These are phyloP conservation scores for Cantharis lateralis DNA, from an alignment of 2,888 invertebrate species.

Conservation along the genomic window DNA sequence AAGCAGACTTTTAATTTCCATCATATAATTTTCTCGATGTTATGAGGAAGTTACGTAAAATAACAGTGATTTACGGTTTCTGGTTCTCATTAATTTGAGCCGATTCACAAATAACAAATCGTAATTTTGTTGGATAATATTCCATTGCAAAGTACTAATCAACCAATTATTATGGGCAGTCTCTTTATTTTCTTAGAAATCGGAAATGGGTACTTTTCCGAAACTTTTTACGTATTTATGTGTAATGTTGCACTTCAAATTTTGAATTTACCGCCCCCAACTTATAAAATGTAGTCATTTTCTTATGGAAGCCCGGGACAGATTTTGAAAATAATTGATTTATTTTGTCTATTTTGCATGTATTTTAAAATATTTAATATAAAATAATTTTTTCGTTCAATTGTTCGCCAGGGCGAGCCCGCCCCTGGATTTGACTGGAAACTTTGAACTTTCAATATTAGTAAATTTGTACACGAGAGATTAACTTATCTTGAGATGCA, in stretches of 20 bases:
- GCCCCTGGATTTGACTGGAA: no score
- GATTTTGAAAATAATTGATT: no score
- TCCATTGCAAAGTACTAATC: neutral
- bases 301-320: no score
- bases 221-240: no score
- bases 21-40: neutral
- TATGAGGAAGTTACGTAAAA: neutral
- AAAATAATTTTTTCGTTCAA: no score
- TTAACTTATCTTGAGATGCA: neutral
- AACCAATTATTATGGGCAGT: neutral
- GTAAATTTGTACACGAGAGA: neutral
- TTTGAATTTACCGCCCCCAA: no score
- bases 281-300: no score
- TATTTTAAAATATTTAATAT: no score
- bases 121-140: neutral
- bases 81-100: neutral
- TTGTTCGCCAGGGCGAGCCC: no score
- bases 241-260: no score
- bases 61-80: neutral
- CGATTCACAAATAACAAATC: neutral
- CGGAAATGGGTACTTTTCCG: no score
- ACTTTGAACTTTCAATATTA: neutral
- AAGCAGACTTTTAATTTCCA: neutral
- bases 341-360: no score
- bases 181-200: neutral